These are phyloP conservation scores for Chlamydotis undulata DNA, from an alignment of 2,113 vertebrate species.

Conservation along the genomic window DNA sequence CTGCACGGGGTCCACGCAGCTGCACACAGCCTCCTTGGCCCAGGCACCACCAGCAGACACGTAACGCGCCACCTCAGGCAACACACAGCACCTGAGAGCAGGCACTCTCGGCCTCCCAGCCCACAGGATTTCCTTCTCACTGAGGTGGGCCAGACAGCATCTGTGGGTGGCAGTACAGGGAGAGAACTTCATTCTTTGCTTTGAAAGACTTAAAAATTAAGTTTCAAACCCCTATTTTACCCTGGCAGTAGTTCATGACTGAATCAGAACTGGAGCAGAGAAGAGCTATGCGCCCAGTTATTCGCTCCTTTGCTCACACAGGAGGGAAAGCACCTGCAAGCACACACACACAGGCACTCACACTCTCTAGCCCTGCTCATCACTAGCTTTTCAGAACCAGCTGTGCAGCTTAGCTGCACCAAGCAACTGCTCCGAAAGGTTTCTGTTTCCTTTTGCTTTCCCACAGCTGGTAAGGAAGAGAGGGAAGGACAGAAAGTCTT, in stretches of 20 bases:
- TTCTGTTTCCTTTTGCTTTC: background rate
- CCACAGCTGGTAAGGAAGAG: too few relatives aligned
- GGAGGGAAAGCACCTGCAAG: too few relatives aligned
- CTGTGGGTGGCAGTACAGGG: background rate
- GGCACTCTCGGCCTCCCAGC: background rate
- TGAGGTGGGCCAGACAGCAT: background rate
- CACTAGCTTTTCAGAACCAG: background rate
- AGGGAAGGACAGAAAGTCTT: background rate
- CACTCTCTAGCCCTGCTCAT: background rate
- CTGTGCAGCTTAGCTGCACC: background rate
- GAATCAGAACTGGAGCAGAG: background rate
- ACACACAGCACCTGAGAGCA: accelerated
- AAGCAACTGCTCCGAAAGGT: background rate
- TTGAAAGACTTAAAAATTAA: background rate
- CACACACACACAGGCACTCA: background rate
- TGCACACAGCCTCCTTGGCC: accelerated
- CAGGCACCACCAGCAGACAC: background rate
- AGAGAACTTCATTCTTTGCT: background rate
- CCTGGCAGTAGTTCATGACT: background rate
- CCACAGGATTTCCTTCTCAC: too few relatives aligned
- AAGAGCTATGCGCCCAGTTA: accelerated
- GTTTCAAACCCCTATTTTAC: background rate
- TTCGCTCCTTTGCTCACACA: accelerated
- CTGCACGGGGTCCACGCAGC: accelerated
- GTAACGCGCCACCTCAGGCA: background rate